These are phyloP conservation scores for Meganola albula DNA, from an alignment of 2,888 invertebrate genomes.

Conservation along the genomic window DNA sequence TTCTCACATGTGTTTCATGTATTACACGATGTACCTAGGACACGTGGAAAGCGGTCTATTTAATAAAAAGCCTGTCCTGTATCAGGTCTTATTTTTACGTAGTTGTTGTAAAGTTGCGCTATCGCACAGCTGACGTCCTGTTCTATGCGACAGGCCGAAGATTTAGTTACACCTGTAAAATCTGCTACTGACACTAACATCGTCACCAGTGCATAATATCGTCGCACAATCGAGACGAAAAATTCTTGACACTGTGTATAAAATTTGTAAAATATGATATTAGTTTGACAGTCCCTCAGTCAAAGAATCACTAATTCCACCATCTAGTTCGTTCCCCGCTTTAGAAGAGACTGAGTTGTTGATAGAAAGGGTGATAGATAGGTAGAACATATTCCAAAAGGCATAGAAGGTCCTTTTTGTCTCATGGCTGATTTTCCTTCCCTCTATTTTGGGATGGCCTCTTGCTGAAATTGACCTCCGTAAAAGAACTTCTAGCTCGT, in stretches of 20 bases:
- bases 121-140: conserved; percentile 21
- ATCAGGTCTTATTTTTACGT: conserved; percentile 14
- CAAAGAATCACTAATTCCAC: conserved; percentile 9
- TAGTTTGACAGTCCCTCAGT: conserved; percentile 13
- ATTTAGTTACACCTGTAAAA: conserved; percentile 26
- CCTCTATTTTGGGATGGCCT: conserved; percentile 13
- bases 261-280: no score
- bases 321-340: conserved; percentile 3
- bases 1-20: conserved; percentile 16
- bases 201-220: conserved; percentile 29
- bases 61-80: conserved; percentile 17
- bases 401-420: conserved; percentile 8
- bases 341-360: conserved; percentile 7
- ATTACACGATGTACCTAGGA: conserved; percentile 26
- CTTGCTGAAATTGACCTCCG: conserved; percentile 16
- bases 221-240: no score
- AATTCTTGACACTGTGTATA: no score
- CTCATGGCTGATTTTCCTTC: conserved; percentile 9
- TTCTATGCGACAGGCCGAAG: conserved; percentile 24
- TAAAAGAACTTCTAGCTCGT: conserved; percentile 18
- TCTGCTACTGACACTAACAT: conserved; percentile 27
- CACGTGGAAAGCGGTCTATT: conserved; percentile 23
- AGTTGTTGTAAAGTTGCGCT: conserved; percentile 18
- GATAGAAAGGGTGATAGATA: conserved; percentile 12
- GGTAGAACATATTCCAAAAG: conserved; percentile 11